Base-by-base conservation (phyloP, 2,888 invertebrate genomes). In the Caenorhabditis drosophilae region DNA sequence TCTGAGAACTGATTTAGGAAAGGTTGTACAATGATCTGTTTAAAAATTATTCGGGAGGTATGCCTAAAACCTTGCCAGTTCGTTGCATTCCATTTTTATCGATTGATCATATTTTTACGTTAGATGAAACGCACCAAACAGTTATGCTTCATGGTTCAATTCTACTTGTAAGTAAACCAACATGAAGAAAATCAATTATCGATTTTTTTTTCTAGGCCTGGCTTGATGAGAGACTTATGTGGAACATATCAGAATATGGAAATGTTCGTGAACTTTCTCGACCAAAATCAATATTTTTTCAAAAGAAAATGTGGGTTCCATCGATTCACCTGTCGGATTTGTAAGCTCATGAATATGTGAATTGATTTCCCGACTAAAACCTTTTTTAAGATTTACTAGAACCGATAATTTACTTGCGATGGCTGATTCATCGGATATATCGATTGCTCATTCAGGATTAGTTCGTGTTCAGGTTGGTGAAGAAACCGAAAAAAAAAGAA, bases 321-420 rank as follows among this genome's bases (percentile, higher is more conserved):
- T 3, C 2, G 0, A 11, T 60, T 9, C 20, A 50, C 25, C 15
- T 54, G 3, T 23, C 60, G 6, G 61, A 61, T 42, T 31, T 61
- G 61, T 60, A 34, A 50, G 54, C 20, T 25, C 15, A 15, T 36
- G 23, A 22, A 18, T 2, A 50, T 4, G 26, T 9, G 4, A 16
- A n/a, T 18, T 23, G 12, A 9, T 31, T 12, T 31, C 31, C 31
- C 6, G 6, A 31, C n/a, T 16, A 38, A 15, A 44, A 22, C 9
- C 1, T 46, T 18, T 20, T 51, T 58, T 7, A 6, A 58, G 58
- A 34, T 52, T 12, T n/a, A 20, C n/a, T 35, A 47, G 52, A 41
- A 59, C 40, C 1, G 18, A 38, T 11, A 38, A 38, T 38, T 16
- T 38, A 38, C 7, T 38, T 6, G 6, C 15, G 6, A 15, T 16